A percentile compares a stretch with the other conserved stretches of the same genome.
Evolutionary conservation across 1,140 invertebrate genomes (phyloP).

Genomic region (Megalopta genalis): DNA sequence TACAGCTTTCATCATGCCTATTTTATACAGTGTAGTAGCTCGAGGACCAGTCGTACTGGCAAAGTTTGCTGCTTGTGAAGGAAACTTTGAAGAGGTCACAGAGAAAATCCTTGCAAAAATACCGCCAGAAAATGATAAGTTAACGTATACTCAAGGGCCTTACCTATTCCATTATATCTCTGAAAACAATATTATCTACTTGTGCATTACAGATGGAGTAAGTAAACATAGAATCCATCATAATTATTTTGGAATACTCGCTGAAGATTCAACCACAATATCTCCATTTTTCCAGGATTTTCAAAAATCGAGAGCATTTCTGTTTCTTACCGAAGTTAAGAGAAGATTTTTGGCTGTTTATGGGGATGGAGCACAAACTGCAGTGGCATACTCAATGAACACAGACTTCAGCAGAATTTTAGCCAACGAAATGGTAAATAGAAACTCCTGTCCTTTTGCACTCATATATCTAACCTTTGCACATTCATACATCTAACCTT

Average conservation of each 20-base stretch:
- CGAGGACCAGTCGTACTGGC: conserved; percentile 92
- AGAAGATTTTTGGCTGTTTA: conserved; percentile 91
- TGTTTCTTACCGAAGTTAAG: conserved; percentile 95
- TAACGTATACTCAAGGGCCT: conserved; percentile 95
- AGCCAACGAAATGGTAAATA: conserved; percentile 90
- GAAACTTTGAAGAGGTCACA: conserved; percentile 96
- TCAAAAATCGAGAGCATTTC: conserved; percentile 93
- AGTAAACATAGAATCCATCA: conserved; percentile 75
- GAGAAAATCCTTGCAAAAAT: conserved; percentile 94
- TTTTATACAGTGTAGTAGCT: conserved; percentile 93
- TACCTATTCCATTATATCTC: conserved; percentile 96
- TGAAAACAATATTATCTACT: conserved; percentile 92
- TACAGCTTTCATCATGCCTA: conserved; percentile 85
- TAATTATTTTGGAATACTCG: not conserved
- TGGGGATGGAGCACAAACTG: conserved; percentile 89
- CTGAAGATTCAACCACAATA: not conserved
- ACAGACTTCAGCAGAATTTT: conserved; percentile 93
- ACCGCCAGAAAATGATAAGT: conserved; percentile 90
- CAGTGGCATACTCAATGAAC: conserved; percentile 96
- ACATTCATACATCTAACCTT: not conserved
- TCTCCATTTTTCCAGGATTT: conserved; percentile 86
- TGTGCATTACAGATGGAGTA: conserved; percentile 97
- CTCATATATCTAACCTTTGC: not conserved
- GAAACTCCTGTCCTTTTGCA: not conserved
- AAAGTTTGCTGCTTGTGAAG: conserved; percentile 93